These are phyloP conservation scores for Eupeodes luniger DNA, from an alignment of 2,888 invertebrate genomes.

Conservation along the genomic window DNA sequence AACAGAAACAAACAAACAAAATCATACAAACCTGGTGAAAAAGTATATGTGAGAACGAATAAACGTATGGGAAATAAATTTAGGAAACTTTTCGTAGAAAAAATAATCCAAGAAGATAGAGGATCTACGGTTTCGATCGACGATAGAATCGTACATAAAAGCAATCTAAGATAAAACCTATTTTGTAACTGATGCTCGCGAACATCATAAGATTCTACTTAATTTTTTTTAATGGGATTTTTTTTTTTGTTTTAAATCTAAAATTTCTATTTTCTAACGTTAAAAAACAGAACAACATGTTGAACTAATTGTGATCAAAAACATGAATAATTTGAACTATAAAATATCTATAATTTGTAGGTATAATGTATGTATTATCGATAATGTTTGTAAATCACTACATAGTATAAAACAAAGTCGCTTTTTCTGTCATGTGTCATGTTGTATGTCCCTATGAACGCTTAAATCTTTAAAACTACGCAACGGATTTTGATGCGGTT, in stretches of 20 bases:
- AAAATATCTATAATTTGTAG: neutral
- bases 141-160: constrained; percentile 29
- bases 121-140: constrained; percentile 43
- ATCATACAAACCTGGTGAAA: constrained; percentile 6
- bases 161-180: constrained; percentile 23
- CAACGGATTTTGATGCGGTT: no score
- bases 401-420: no score
- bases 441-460: no score
- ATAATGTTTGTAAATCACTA: constrained; percentile 11
- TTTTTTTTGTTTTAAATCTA: neutral
- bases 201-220: neutral
- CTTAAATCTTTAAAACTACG: no score
- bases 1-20: constrained; percentile 12
- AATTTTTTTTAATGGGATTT: neutral
- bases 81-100: constrained; percentile 41
- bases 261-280: neutral
- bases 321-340: neutral
- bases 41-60: constrained; percentile 31
- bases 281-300: neutral
- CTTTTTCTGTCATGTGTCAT: no score
- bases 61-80: constrained; percentile 58
- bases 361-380: neutral
- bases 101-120: constrained; percentile 36
- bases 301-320: neutral
- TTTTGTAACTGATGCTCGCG: neutral